Base-by-base conservation (phyloP, 2,113 vertebrate species). In the Seriola rivoliana region DNA sequence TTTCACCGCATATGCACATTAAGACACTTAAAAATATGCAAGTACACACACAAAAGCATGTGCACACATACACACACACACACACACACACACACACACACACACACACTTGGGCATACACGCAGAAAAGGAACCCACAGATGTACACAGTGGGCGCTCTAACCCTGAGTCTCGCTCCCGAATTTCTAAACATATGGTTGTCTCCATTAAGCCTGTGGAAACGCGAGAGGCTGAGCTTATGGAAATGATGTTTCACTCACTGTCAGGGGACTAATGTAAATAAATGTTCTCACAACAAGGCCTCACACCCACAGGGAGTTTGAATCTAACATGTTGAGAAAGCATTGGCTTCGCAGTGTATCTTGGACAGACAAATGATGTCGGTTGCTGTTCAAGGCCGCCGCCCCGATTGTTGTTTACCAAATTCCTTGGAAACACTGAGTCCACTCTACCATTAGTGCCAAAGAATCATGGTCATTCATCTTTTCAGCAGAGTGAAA, bases 171-270 rank as follows among this genome's bases (percentile, higher is more conserved):
- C 50, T 32, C 57, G 71, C 64, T 75, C 36, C 73, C 80, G 57
- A 78, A 78, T 81, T 89, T 87, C 70, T 71, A 88, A 89, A 91
- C 89, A 92, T 82, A 85, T 57, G 84, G 81, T 83, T 76, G 60
- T 50, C 82, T 91, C 78, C 58, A 77, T 69, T 80, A 57, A 74
- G 79, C 32, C 52, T 4, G 62, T 84, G 83, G 79, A 78, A 89
- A 85, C 11, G 78, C 17, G 29, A 92, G 82, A 71, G 71, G 75
- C 44, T 44, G 75, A 74, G 73, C 75, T 67, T 66, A 57, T 78
- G 71, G 81, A 89, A 92, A 82, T 63, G 13, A 84, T 75, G 76
- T 84, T 90, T 91, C 82, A 81, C 46, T 86, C 64, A 50, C 68
- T 81, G 85, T 87, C 82, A 74, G 48, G 34, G 69, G 70, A 84